A percentile compares a stretch with the other conserved stretches of the same genome.
phyloP scores from a whole-genome alignment of 2,888 invertebrate species.

The Rapana venosa region DNA sequence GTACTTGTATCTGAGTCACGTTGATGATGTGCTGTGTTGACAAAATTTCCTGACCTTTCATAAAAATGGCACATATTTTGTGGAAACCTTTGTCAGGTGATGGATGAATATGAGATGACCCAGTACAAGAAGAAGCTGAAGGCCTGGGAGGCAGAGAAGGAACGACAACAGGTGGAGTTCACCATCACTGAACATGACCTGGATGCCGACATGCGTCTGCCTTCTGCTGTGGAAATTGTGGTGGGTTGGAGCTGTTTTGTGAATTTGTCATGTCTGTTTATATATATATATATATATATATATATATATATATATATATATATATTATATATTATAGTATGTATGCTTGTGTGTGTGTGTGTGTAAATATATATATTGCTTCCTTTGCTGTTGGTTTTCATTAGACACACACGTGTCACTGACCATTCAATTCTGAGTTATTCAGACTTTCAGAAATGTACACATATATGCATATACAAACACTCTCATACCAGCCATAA shows the following conservation, averaged over 20 bases:
- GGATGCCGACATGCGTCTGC: slow-evolving; percentile 67
- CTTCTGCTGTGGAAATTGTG: slow-evolving; percentile 49
- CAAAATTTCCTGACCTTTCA: background rate
- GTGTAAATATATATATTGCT: no score
- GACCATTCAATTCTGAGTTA: no score
- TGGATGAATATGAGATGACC: slow-evolving; percentile 44
- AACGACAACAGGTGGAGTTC: slow-evolving; percentile 75
- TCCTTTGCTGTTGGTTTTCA: no score
- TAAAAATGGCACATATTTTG: background rate
- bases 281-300: no score
- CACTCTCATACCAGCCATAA: no score
- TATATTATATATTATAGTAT: background rate
- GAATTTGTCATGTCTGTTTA: background rate
- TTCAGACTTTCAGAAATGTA: no score
- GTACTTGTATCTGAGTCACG: background rate
- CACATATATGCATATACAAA: no score
- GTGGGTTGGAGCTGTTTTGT: slow-evolving; percentile 18
- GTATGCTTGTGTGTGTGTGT: no score
- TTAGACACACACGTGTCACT: no score
- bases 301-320: background rate
- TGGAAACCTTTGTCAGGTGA: slow-evolving; percentile 28
- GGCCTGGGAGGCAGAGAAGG: slow-evolving; percentile 73
- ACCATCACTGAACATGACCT: slow-evolving; percentile 76
- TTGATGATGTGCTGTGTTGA: background rate
- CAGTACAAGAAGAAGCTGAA: slow-evolving; percentile 65